These are phyloP conservation scores for Chlamydotis undulata DNA, from an alignment of 2,113 vertebrate species.

Conservation along the genomic window DNA sequence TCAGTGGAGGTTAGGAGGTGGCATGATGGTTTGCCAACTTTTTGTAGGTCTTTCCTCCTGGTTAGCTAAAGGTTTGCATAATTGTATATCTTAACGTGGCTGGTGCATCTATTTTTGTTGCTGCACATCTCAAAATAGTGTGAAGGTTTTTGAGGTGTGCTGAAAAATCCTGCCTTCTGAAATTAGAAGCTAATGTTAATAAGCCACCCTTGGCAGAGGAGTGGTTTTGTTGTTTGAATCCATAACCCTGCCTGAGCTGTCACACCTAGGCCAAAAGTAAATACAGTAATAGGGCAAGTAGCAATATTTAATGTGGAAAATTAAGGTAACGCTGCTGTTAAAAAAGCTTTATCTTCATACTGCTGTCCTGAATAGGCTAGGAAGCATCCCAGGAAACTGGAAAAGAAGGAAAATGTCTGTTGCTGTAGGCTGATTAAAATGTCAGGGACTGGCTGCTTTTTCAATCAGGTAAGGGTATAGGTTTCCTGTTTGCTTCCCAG, in stretches of 20 bases:
- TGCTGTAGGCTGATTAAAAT: neutral
- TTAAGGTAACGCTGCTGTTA: neutral
- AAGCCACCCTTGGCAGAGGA: neutral
- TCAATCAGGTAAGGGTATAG: conserved; percentile 28
- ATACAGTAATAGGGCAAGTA: neutral
- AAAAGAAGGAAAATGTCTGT: neutral
- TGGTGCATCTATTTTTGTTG: neutral
- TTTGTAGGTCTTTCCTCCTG: neutral
- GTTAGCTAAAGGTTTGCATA: neutral
- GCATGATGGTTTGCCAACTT: neutral
- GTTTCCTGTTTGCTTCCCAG: conserved; percentile 42
- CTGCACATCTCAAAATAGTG: neutral
- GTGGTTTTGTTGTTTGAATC: neutral
- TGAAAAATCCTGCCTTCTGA: neutral
- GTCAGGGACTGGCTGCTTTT: neutral
- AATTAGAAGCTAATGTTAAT: neutral
- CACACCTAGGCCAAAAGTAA: conserved; percentile 16
- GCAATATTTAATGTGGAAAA: neutral
- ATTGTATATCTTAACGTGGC: neutral
- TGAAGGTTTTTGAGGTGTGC: neutral
- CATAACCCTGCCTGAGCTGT: neutral
- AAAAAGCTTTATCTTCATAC: neutral
- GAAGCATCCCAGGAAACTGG: conserved; percentile 34
- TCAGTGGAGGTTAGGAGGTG: neutral
- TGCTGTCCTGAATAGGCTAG: neutral